Conservation (phyloP, 2,113 vertebrate genomes). For the Macrotus californicus region DNA sequence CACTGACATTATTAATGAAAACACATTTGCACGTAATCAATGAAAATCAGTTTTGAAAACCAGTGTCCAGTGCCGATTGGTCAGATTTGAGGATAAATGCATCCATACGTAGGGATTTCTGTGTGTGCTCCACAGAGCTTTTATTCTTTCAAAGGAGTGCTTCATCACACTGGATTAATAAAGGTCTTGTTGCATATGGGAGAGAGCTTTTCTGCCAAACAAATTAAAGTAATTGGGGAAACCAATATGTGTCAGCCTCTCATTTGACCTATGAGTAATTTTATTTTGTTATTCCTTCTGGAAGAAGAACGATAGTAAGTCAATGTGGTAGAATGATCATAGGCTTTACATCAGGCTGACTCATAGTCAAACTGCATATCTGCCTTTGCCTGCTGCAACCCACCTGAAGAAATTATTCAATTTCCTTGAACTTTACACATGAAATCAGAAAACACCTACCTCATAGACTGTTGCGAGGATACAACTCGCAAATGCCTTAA, state of each 20-base stretch:
- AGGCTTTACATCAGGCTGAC: background rate
- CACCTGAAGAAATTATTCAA: background rate
- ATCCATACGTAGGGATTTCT: background rate
- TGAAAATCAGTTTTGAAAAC: background rate
- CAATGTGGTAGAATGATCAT: background rate
- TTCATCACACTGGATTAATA: background rate
- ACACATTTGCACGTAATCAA: background rate
- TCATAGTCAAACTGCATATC: background rate
- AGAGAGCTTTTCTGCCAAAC: background rate
- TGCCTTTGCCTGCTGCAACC: background rate
- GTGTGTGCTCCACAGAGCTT: background rate
- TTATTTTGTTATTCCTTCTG: background rate
- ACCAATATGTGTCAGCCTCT: background rate
- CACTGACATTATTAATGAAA: background rate
- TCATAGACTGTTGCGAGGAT: background rate
- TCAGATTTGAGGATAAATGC: background rate
- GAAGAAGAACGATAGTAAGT: background rate
- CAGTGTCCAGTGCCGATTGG: background rate
- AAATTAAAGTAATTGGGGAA: slow-evolving; percentile 16
- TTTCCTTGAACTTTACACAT: background rate
- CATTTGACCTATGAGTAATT: background rate
- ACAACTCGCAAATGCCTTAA: background rate
- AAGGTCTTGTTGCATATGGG: background rate
- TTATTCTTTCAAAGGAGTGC: background rate
- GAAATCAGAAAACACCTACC: background rate